Base-by-base conservation (phyloP, 2,113 vertebrate species). In the Tricholaema leucomelas region DNA sequence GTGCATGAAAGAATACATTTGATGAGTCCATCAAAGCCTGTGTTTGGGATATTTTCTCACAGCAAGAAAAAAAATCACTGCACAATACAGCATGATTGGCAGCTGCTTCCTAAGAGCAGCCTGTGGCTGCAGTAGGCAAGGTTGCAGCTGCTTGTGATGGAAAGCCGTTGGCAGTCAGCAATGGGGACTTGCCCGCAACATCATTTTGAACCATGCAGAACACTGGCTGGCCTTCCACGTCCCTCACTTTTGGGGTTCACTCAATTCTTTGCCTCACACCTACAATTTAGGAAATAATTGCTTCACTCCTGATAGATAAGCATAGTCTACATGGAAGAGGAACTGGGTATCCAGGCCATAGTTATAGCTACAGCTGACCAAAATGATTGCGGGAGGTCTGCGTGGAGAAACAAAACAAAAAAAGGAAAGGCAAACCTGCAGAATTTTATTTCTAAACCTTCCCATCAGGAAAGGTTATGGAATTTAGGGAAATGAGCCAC, bases 401-500 rank as follows among this genome's bases (percentile, higher is more conserved):
- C 42, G 60, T 9, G 21, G 84, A 85, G 33, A 87, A 87, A 66
- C 0, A 36, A 52, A 58, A 54, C 10, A 28, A 25, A 33, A 30
- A 93, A 44, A 79, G 31, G 56, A 70, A 92, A 67, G 3, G 56
- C 33, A 92, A 94, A 33, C 52, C 52, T 1, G 27, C 79, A 83
- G 31, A 82, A 82, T 94, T 85, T 92, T 75, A 81, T 91, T 87
- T 83, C 87, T 90, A 87, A 94, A 78, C 61, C 30, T 88, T 91
- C 91, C 91, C 54, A 48, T 44, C 21, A 74, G 89, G 81, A 82
- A 91, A 88, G 64, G 93, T 91, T 82, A 72, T 0, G 0, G 70
- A 95, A 95, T 90, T 78, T 90, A 90, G 65, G 91, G 78, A 94
- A 92, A 94, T 93, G 88, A 93, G 76, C 50, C 3, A 1, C 84